phyloP scores from a whole-genome alignment of 2,797 vertebrate genomes.

The Protonibea diacanthus region DNA sequence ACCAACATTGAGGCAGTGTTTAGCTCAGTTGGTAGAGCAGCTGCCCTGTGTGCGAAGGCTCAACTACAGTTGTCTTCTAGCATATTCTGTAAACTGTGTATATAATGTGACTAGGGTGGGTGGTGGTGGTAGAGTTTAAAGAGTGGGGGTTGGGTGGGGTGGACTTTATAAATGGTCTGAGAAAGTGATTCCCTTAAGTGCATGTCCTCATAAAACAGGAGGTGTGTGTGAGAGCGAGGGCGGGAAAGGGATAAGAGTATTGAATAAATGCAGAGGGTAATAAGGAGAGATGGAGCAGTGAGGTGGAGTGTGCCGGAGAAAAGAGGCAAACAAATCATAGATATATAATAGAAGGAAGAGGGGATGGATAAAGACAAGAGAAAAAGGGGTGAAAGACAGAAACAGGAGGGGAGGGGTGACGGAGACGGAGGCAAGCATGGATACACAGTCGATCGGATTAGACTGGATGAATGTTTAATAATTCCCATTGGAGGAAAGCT shows the following conservation, averaged over 20 bases:
- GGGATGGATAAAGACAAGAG: not conserved
- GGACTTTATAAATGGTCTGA: constrained; percentile 3
- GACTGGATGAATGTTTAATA: constrained; percentile 45
- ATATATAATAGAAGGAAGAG: constrained; percentile 7
- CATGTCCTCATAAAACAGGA: constrained; percentile 69
- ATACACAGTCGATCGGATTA: constrained; percentile 17
- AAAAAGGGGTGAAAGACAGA: not conserved
- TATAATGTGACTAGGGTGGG: not conserved
- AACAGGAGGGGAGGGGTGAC: not conserved
- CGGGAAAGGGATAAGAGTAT: constrained; percentile 1
- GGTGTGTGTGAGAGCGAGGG: constrained; percentile 70
- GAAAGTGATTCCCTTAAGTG: constrained; percentile 65
- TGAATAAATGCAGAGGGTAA: constrained; percentile 16
- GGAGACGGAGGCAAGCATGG: not conserved
- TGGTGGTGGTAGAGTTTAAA: not conserved
- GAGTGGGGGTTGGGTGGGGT: not conserved
- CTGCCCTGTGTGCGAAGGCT: too few species aligned
- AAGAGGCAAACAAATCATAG: not conserved
- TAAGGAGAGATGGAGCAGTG: constrained; percentile 22
- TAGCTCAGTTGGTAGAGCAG: too few species aligned
- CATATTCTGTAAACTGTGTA: not conserved
- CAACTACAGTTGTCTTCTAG: constrained; percentile 7
- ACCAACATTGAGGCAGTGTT: too few species aligned
- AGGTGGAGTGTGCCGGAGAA: not conserved
- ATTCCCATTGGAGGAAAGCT: constrained; percentile 4